phyloP scores from a whole-genome alignment of 92 coral and sea anemone species.

The Anthopleura xanthogrammica region DNA sequence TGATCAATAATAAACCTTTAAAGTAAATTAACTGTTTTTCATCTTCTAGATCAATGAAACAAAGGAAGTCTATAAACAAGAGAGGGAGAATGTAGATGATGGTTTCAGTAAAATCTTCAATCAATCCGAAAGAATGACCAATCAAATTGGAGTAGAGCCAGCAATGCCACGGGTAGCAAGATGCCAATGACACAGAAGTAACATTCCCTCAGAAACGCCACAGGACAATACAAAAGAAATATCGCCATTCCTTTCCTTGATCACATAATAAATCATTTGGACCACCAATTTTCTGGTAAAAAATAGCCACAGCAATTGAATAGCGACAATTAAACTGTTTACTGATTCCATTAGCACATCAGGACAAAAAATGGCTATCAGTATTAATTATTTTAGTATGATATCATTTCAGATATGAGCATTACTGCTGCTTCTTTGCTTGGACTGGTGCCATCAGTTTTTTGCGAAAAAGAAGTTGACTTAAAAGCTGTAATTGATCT shows the following conservation, averaged over 20 bases:
- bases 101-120: conserved; percentile 28
- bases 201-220: conserved; percentile 32
- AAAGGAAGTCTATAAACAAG: conserved; percentile 23
- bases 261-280: conserved; percentile 25
- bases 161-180: conserved; percentile 30
- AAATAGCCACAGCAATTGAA: neutral
- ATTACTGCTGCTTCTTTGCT: conserved; percentile 26
- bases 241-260: conserved; percentile 35
- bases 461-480: conserved; percentile 26
- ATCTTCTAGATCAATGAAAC: neutral
- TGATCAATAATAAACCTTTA: too few species aligned
- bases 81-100: conserved; percentile 25
- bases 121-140: conserved; percentile 41
- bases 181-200: conserved; percentile 32
- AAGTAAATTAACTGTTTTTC: neutral
- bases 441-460: conserved; percentile 40
- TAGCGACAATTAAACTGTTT: conserved; percentile 1
- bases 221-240: conserved; percentile 32
- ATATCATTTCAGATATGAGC: conserved; percentile 33
- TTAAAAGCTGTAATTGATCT: conserved; percentile 21
- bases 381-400: neutral
- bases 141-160: conserved; percentile 24
- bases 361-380: neutral
- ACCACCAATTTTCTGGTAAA: conserved; percentile 33
- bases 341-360: neutral